Base-by-base conservation (phyloP, 2,888 invertebrate genomes). In the Pemphredon lugubris region DNA sequence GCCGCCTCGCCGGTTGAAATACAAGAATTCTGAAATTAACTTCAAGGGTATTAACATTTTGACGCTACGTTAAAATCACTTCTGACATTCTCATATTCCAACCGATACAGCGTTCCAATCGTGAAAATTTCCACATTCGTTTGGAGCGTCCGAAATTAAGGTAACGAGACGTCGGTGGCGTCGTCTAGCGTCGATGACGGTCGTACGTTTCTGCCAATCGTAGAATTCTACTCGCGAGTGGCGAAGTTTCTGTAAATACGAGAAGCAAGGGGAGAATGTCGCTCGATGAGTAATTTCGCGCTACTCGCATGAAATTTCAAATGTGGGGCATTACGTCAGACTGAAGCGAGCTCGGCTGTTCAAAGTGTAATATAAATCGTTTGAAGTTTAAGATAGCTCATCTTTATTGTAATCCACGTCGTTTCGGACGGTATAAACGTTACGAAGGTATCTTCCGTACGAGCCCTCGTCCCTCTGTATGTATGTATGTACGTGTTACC, bases 361-460 rank as follows among this genome's bases (percentile, higher is more conserved):
- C 77, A 84, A 86, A 86, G 86, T 87, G 87, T 88, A 85, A 86
- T 83, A 88, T 85, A 84, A 73, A 75, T 73, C 67, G 64, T 72
- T 69, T 42, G 53, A 61, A 59, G 20, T 54, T 50, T 72, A 77
- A 74, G 39, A 64, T 81, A 77, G 59, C 54, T 63, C 58, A 63
- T 68, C 81, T 68, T 70, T 67, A 77, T 59, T 71, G 71, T 75
- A 69, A 72, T 68, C 60, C 60, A 18, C 32, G 39, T 71, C 74
- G 65, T 71, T 60, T 40, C 53, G 68, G 32, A 57, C 68, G 60
- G 32, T 71, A 57, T 60, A 68, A 50, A 59, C 64, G 32, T 54
- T 40, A 54, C 60, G 50, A 51, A 55, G 45, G 20, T 58, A 67
- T 75, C 64, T 74, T 73, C 71, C 54, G 70, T 68, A 74, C 71